Evolutionary conservation across 2,797 vertebrate genomes (phyloP), one percentile per base, ranked within the genome.

Genomic region (Chelon labrosus): DNA sequence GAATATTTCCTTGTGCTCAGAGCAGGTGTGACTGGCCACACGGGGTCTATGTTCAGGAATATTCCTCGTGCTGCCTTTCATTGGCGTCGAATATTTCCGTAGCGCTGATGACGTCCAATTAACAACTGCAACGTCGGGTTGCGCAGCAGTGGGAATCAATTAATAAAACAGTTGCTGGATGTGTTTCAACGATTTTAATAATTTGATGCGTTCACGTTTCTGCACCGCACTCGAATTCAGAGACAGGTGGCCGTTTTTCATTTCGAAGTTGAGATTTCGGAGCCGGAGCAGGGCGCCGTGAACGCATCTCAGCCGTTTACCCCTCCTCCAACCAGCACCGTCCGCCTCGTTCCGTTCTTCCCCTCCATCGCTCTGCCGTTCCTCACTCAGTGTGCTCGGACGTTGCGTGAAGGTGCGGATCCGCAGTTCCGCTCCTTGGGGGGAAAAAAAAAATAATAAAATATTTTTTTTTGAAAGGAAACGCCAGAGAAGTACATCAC

Each of bases 41-140:
- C 62, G 70, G 38, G 41, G 63, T 20, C 66, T 37, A 42, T 17
- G 70, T 91, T 87, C 79, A 84, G 12, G 82, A 82, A 88, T 88
- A 76, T 87, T 85, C 87, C 3, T 31, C 8, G 0, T 5, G 85
- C 11, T 66, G 70, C 84, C 7, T 91, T 89, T 62, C 70, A 0
- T 0, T 41, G 6, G 62, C 58, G 59, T 85, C 44, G 80, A 35
- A 77, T 19, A 62, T 84, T 57, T 72, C 4, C 6, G 1, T 0
- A 22, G 1, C 2, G 0, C 0, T 5, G 10, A 4, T 37, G 5
- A 3, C 7, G 4, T 7, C 31, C 31, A 31, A 31, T 31, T 31
- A 31, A 31, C 5, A 31, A 31, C 5, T 5, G 31, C 7, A 31
- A 31, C 7, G 7, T 31, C 7, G 31, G 31, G 31, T 31, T 31